Evolutionary conservation across 1,140 invertebrate species (phyloP).

Genomic region (Drepana arcuata): DNA sequence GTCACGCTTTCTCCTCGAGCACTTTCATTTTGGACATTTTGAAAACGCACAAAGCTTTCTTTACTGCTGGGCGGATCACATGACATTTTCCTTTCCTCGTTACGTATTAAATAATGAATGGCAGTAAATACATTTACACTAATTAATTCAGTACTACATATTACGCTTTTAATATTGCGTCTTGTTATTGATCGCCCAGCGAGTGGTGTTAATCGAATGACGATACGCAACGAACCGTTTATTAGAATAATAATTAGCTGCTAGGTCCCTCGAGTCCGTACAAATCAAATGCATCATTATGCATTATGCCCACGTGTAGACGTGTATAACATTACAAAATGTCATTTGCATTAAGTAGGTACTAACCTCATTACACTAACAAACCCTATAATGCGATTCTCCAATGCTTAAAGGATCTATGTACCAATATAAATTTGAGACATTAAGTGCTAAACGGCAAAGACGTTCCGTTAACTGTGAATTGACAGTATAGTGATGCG

Average conservation of each 20-base stretch:
- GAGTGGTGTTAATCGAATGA: constrained; percentile 24
- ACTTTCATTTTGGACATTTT: constrained; percentile 38
- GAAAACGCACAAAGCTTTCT: constrained; percentile 25
- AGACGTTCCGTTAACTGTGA: constrained; percentile 42
- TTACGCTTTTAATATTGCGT: no score
- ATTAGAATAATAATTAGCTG: constrained; percentile 31
- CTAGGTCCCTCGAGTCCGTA: constrained; percentile 1
- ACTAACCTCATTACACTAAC: constrained; percentile 19
- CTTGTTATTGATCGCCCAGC: no score
- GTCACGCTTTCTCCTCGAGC: constrained; percentile 31
- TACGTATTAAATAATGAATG: no score
- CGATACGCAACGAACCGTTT: constrained; percentile 15
- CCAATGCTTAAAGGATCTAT: constrained; percentile 1
- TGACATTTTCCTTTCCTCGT: no score
- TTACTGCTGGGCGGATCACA: no score
- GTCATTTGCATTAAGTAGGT: constrained; percentile 5
- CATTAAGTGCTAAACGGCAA: constrained; percentile 38
- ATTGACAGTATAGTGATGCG: constrained; percentile 54
- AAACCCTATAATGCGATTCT: background rate
- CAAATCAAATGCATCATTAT: constrained; percentile 12
- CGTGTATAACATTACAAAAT: no score
- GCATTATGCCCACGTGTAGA: no score
- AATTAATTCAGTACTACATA: no score
- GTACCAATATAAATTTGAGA: constrained; percentile 15
- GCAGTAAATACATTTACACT: no score